Percentiles rank a stretch among this genome's conserved stretches.
phyloP scores from a whole-genome alignment of 2,888 invertebrate species.

The Escarpia spicata region DNA sequence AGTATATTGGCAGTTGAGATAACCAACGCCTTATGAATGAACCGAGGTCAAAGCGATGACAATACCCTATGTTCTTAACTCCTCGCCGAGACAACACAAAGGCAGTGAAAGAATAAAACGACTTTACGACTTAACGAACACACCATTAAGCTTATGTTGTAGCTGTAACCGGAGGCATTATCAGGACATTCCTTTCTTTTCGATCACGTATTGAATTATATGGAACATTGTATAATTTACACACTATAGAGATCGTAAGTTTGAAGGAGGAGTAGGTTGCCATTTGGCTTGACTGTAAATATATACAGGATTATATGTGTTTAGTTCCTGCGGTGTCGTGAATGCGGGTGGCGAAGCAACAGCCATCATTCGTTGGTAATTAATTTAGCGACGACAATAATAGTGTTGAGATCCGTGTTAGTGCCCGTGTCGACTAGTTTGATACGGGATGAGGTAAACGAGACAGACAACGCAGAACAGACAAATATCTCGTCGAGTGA shows the following conservation, averaged over 20 bases:
- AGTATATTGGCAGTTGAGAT: too few relatives aligned
- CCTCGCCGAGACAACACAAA: neutral
- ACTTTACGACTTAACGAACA: neutral
- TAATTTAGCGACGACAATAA: neutral
- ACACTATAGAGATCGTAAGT: neutral
- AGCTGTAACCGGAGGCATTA: neutral
- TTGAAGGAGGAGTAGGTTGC: neutral
- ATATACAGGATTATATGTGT: neutral
- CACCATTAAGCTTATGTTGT: neutral
- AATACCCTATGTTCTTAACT: too few relatives aligned
- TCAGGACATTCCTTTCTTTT: neutral
- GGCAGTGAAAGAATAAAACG: neutral
- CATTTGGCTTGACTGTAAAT: neutral
- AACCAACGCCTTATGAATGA: too few relatives aligned
- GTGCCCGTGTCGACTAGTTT: neutral
- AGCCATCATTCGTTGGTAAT: neutral
- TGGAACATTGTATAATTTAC: neutral
- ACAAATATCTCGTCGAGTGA: too few relatives aligned
- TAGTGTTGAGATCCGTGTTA: neutral
- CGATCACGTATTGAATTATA: neutral
- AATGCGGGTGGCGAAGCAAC: neutral
- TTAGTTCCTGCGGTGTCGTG: neutral
- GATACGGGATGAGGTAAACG: neutral
- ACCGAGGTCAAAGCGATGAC: too few relatives aligned
- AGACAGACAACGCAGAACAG: too few relatives aligned